Evolutionary conservation across 1,140 invertebrate species (phyloP).

Genomic region (Euura lappo): DNA sequence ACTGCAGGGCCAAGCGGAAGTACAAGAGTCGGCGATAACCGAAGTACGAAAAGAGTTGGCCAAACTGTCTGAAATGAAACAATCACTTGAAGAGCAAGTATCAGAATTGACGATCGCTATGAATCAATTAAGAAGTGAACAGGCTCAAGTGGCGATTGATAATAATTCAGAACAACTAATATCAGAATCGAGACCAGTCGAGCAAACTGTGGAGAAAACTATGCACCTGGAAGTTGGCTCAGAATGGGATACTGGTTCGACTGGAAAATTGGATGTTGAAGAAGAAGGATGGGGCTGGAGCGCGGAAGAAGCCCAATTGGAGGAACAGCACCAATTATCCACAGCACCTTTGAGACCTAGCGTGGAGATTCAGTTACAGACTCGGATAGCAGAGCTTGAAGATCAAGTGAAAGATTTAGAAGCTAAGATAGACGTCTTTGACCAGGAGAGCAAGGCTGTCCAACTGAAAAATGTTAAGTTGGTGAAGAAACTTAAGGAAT

Average conservation of each 20-base stretch:
- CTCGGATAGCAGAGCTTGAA: conserved; percentile 55
- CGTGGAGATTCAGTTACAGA: conserved; percentile 38
- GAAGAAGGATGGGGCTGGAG: conserved; percentile 67
- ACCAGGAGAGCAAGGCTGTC: conserved; percentile 65
- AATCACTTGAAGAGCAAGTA: not conserved
- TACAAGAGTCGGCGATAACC: conserved; percentile 25
- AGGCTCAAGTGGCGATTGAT: conserved; percentile 21
- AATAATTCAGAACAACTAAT: conserved; percentile 1
- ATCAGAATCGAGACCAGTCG: conserved; percentile 12
- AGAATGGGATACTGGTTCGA: conserved; percentile 35
- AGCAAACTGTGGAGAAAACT: conserved; percentile 12
- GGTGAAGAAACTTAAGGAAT: conserved; percentile 77
- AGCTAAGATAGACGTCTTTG: conserved; percentile 54
- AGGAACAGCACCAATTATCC: conserved; percentile 46
- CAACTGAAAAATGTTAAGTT: conserved; percentile 73
- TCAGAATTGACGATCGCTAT: not conserved
- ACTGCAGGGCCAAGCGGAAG: conserved; percentile 28
- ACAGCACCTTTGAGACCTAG: conserved; percentile 25
- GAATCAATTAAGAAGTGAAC: conserved; percentile 19
- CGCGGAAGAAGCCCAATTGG: conserved; percentile 58
- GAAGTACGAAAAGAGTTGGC: conserved; percentile 24
- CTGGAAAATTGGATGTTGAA: conserved; percentile 46
- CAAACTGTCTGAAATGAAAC: not conserved
- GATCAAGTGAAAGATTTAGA: conserved; percentile 61
- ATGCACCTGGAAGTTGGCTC: conserved; percentile 27